Evolutionary conservation across 2,888 invertebrate genomes (phyloP).

Genomic region (Sesamia inferens): DNA sequence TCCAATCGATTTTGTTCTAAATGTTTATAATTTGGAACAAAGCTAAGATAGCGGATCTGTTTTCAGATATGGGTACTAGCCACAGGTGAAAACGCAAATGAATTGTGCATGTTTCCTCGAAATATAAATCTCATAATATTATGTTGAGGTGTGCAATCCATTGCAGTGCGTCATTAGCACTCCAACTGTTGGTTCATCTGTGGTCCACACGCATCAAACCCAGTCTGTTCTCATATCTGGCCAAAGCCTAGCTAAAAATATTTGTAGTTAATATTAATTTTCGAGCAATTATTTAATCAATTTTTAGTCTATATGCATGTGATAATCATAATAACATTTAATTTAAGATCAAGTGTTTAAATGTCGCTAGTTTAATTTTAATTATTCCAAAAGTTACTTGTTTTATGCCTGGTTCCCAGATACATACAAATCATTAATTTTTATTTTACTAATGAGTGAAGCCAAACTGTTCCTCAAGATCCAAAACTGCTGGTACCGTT

Average conservation of each 20-base stretch:
- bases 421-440: constrained; percentile 16
- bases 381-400: constrained; percentile 30
- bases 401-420: constrained; percentile 24
- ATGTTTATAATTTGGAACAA: constrained; percentile 28
- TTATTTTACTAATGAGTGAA: constrained; percentile 26
- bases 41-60: constrained; percentile 4
- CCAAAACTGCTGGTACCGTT: background rate
- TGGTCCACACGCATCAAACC: background rate
- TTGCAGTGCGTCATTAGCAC: background rate
- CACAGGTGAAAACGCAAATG: constrained; percentile 4
- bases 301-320: constrained; percentile 54
- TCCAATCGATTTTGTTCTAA: constrained; percentile 27
- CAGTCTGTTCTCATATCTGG: constrained; percentile 4
- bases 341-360: constrained; percentile 49
- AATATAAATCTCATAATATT: background rate
- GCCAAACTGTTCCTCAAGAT: constrained; percentile 31
- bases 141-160: too few relatives aligned
- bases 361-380: constrained; percentile 42
- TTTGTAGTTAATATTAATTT: constrained; percentile 51
- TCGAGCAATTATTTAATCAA: constrained; percentile 59
- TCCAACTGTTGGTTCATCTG: constrained; percentile 2
- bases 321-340: constrained; percentile 55
- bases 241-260: constrained; percentile 17
- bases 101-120: background rate
- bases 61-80: background rate